Evolutionary conservation across 2,113 vertebrate species (phyloP).

Genomic region (Misgurnus anguillicaudatus): DNA sequence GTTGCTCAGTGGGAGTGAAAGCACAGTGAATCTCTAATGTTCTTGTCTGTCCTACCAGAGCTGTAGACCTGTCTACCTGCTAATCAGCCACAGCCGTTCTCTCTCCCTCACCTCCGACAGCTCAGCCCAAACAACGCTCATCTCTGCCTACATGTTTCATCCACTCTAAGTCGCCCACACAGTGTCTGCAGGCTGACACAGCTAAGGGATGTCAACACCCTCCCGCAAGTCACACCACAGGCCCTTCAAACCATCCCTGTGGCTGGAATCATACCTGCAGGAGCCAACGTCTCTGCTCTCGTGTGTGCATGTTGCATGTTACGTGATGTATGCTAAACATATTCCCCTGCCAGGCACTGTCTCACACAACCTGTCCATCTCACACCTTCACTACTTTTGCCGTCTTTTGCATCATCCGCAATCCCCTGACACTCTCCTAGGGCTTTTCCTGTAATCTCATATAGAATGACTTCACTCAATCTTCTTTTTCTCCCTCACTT

Average conservation of each 20-base stretch:
- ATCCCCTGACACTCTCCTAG: background rate
- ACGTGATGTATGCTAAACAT: background rate
- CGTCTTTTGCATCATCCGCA: conserved; percentile 11
- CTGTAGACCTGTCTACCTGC: conserved; percentile 14
- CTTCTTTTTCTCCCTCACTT: background rate
- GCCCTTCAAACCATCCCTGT: background rate
- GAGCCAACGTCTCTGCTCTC: background rate
- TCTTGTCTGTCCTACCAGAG: background rate
- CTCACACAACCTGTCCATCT: background rate
- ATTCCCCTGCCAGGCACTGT: background rate
- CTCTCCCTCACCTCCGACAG: conserved; percentile 27
- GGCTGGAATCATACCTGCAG: background rate
- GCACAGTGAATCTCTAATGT: background rate
- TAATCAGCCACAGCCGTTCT: conserved; percentile 31
- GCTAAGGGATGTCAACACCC: conserved; percentile 16
- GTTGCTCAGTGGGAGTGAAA: background rate
- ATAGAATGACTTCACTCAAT: conserved; percentile 4
- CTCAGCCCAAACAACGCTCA: conserved; percentile 12
- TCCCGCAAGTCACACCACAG: background rate
- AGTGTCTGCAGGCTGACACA: conserved; percentile 37
- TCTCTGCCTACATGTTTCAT: conserved; percentile 35
- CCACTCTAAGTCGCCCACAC: conserved; percentile 20
- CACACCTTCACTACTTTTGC: conserved; percentile 5
- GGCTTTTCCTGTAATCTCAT: conserved; percentile 5
- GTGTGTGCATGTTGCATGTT: conserved; percentile 8